Evolutionary conservation across 2,113 vertebrate species (phyloP).

Genomic region (Otus sunia): DNA sequence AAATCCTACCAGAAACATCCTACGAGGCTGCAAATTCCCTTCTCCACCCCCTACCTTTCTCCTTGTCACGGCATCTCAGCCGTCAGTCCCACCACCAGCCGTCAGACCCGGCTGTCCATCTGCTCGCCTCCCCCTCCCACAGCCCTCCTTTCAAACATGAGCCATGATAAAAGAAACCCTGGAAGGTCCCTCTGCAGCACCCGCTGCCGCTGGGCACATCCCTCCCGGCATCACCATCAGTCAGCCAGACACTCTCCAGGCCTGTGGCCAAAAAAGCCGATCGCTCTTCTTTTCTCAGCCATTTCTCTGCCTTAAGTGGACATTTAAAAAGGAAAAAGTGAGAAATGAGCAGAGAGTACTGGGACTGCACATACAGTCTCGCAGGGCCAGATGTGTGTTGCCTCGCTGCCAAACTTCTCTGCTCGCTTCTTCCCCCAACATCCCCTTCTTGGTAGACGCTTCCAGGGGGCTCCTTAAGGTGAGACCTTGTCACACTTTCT

Average conservation of each 20-base stretch:
- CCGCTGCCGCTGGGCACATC: background rate
- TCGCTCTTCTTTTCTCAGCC: background rate
- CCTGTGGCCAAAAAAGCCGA: background rate
- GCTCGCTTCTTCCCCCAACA: rapidly evolving
- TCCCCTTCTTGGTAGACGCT: background rate
- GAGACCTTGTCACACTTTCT: background rate
- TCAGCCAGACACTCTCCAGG: background rate
- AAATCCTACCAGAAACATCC: background rate
- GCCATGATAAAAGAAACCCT: background rate
- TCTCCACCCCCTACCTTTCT: background rate
- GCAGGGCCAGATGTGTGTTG: background rate
- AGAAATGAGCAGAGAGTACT: background rate
- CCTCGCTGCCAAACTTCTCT: background rate
- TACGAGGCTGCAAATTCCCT: background rate
- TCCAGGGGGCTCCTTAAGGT: background rate
- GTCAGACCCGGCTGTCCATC: rapidly evolving
- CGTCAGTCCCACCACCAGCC: background rate
- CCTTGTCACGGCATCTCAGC: background rate
- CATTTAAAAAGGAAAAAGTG: background rate
- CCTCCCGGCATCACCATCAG: background rate
- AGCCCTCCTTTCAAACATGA: background rate
- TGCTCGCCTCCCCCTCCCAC: background rate
- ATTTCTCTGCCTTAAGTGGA: background rate
- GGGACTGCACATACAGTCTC: background rate
- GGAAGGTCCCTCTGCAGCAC: background rate